Percentiles rank a stretch among this genome's conserved stretches.
Conservation (phyloP, 2,888 invertebrate genomes). For the Agrotis exclamationis region DNA sequence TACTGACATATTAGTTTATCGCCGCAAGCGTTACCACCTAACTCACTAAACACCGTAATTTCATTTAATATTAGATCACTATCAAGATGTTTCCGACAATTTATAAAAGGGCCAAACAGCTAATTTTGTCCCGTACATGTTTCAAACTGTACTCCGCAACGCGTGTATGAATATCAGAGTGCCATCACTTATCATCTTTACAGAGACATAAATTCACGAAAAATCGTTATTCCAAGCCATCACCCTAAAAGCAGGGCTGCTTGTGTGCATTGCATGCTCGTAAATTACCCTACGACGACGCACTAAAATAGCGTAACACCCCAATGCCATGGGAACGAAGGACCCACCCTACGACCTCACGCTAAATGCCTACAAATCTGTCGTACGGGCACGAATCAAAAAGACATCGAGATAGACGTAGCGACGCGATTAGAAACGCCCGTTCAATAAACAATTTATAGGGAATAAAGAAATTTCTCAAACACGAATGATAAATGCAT, state of each 20-base stretch:
- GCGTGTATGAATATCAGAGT: conserved; percentile 56
- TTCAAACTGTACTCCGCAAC: conserved; percentile 54
- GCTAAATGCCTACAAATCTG: conserved; percentile 89
- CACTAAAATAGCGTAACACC: conserved; percentile 90
- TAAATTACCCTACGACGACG: conserved; percentile 88
- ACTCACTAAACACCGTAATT: conserved; percentile 68
- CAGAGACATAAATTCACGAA: conserved; percentile 80
- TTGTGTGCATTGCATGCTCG: conserved; percentile 84
- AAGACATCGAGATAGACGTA: conserved; percentile 84
- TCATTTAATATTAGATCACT: conserved; percentile 69
- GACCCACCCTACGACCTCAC: conserved; percentile 77
- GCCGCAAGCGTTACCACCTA: conserved; percentile 66
- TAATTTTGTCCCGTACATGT: conserved; percentile 58
- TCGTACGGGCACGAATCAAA: conserved; percentile 85
- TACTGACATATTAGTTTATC: conserved; percentile 58
- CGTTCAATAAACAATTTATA: conserved; percentile 88
- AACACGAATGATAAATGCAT: conserved; percentile 85
- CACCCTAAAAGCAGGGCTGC: conserved; percentile 85
- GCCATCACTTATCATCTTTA: conserved; percentile 74
- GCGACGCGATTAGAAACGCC: conserved; percentile 85
- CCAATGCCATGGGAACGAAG: conserved; percentile 87
- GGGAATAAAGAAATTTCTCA: conserved; percentile 80
- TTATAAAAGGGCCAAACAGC: conserved; percentile 51
- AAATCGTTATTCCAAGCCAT: conserved; percentile 84
- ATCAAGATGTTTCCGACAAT: conserved; percentile 57